Base-by-base conservation (phyloP, 2,888 invertebrate genomes). In the Notocelia uddmanniana region DNA sequence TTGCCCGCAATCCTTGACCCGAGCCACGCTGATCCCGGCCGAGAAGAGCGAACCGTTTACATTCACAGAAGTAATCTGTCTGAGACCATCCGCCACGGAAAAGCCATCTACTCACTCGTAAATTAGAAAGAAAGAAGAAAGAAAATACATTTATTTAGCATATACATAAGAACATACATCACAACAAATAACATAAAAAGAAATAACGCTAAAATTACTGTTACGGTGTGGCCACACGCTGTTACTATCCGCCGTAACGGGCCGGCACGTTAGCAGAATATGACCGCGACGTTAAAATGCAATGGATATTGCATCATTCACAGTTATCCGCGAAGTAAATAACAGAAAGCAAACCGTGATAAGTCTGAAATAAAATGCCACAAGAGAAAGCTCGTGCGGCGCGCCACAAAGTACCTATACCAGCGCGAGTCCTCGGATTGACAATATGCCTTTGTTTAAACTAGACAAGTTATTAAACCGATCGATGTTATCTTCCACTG, bases 381-480 rank as follows among this genome's bases (percentile, higher is more conserved):
- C 64, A 37, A 52, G 58, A 70, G 37, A 63, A 34, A 48, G 64
- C 41, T 48, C 34, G 67, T 26, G 41, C 58, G 66, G 54, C 37
- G 41, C 55, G 55, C 26, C 26, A 64, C 64, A 64, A 64, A 64
- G 52, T 48, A n/a, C n/a, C n/a, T n/a, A 11, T 50, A 31, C 50
- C 50, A 21, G 48, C 50, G 50, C 50, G 26, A 59, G 26, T 41
- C 41, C 31, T 45, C 59, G 48, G 58, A 63, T 45, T 34, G 71
- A 66, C 64, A 70, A 59, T 58, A 66, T 58, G 71, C 66, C 71
- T 71, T 71, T 71, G 71, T 71, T 71, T 67, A 69, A 64, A 55
- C 71, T 66, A 66, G 66, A 71, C 66, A 67, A 71, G 52, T 71
- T 71, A 71, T 71, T 71, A 66, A 67, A 54, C 59, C 34, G 54